Conservation (phyloP, 2,797 vertebrate genomes). For the Sorex maritimensis region DNA sequence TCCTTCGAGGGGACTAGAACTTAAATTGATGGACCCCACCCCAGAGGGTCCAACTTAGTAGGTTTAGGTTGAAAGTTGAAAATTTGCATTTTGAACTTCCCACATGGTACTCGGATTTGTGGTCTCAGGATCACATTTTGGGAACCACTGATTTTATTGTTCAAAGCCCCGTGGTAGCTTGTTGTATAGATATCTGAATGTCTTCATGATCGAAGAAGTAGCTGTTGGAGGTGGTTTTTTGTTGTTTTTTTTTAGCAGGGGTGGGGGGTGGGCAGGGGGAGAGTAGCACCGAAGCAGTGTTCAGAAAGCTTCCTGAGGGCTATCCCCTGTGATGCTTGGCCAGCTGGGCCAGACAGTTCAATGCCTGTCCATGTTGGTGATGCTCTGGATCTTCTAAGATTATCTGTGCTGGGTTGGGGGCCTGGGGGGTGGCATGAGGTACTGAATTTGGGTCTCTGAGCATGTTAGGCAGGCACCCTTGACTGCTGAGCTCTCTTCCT, state of each 20-base stretch:
- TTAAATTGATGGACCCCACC: background rate
- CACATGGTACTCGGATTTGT: background rate
- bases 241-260: background rate
- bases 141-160: background rate
- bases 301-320: too few species aligned
- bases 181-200: conserved; percentile 1
- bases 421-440: too few species aligned
- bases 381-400: too few species aligned
- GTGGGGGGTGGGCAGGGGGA: background rate
- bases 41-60: conserved; percentile 22
- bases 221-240: background rate
- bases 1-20: conserved; percentile 8
- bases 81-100: conserved; percentile 33
- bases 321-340: too few species aligned
- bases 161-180: background rate
- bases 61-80: background rate
- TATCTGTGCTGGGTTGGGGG: too few species aligned
- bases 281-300: too few species aligned
- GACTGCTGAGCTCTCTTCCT: too few species aligned
- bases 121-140: too few species aligned
- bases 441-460: too few species aligned
- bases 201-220: background rate
- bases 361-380: too few species aligned
- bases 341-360: too few species aligned
- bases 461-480: too few species aligned